These are phyloP conservation scores for Volucella inflata DNA, from an alignment of 2,888 invertebrate species.

Conservation along the genomic window DNA sequence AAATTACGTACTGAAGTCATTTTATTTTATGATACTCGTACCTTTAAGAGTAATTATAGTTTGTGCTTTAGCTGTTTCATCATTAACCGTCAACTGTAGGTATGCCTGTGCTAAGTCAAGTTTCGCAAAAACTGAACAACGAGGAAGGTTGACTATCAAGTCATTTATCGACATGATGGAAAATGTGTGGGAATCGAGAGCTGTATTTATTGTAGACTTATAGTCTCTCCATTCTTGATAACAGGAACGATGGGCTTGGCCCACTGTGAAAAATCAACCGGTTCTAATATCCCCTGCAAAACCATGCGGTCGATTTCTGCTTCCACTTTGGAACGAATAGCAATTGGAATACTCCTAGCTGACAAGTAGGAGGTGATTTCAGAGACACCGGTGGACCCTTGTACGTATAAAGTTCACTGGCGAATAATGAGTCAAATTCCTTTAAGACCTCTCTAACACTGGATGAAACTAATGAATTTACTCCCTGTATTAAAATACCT, in stretches of 20 bases:
- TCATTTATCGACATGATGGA: constrained; percentile 26
- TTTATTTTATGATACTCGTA: constrained; percentile 77
- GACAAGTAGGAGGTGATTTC: constrained; percentile 21
- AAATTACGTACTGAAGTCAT: constrained; percentile 77
- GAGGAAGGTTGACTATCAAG: constrained; percentile 68
- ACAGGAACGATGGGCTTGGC: too few species aligned
- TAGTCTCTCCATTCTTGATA: too few species aligned
- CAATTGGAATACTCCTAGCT: constrained; percentile 59
- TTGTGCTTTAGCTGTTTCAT: constrained; percentile 78
- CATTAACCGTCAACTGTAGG: constrained; percentile 79
- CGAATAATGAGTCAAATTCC: constrained; percentile 51
- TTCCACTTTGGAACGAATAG: constrained; percentile 67
- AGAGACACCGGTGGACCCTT: constrained; percentile 53
- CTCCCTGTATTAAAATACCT: constrained; percentile 58
- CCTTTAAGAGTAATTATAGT: constrained; percentile 76
- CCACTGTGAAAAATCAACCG: too few species aligned
- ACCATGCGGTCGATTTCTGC: constrained; percentile 51
- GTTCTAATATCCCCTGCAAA: too few species aligned
- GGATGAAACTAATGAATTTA: constrained; percentile 40
- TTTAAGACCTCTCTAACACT: constrained; percentile 29
- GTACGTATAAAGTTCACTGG: constrained; percentile 30
- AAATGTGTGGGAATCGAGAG: too few species aligned
- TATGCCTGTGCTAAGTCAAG: constrained; percentile 81
- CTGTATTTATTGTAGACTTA: too few species aligned
- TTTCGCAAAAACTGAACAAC: constrained; percentile 79